Percentiles rank a stretch among this genome's conserved stretches.
Conservation (phyloP, 1,140 invertebrate species). For the Calliphora vicina region DNA sequence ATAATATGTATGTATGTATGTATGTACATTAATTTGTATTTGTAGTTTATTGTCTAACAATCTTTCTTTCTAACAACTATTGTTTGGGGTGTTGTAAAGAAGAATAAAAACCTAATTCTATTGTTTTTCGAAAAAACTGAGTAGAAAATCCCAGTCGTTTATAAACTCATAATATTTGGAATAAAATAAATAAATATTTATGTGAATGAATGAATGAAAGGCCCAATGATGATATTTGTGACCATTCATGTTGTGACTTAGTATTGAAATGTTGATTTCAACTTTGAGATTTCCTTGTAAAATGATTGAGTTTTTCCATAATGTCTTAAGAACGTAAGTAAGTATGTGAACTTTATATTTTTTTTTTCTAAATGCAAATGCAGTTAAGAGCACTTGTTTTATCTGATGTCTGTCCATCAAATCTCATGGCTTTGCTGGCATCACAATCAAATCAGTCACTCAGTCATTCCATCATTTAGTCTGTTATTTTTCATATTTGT, state of each 20-base stretch:
- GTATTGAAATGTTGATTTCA: background rate
- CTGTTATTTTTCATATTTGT: too few relatives aligned
- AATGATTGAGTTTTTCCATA: background rate
- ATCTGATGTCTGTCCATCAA: slow-evolving; percentile 12
- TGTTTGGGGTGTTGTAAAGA: background rate
- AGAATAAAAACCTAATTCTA: background rate
- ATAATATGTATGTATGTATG: background rate
- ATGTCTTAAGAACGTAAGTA: background rate
- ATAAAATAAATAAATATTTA: background rate
- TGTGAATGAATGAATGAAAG: background rate
- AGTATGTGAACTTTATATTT: background rate
- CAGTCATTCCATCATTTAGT: background rate
- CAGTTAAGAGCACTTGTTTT: slow-evolving; percentile 9
- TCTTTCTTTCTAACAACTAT: background rate
- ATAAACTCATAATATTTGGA: background rate
- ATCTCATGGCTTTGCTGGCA: background rate
- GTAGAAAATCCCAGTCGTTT: background rate
- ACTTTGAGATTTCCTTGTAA: slow-evolving; percentile 6
- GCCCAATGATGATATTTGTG: background rate
- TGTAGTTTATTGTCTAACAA: background rate
- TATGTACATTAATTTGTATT: too few relatives aligned
- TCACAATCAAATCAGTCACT: background rate
- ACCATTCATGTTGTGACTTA: background rate
- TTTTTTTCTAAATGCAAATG: background rate
- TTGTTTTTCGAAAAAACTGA: background rate